Base-by-base conservation (phyloP, 2,888 invertebrate genomes). In the Papilio gigon region DNA sequence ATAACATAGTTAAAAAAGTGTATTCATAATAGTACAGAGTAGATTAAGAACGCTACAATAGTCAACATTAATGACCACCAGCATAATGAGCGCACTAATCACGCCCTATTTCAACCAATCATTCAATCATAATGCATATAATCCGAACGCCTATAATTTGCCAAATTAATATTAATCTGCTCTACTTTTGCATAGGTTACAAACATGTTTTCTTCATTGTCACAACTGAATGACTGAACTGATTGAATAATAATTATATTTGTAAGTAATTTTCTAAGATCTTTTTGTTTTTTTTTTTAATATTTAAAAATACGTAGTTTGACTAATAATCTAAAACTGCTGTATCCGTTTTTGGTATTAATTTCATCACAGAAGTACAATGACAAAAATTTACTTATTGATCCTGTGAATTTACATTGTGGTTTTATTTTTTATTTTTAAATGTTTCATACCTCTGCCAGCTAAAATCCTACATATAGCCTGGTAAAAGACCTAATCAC, bases 391-490 rank as follows among this genome's bases (percentile, higher is more conserved):
- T n/a, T 17, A 8, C 4, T 42, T 17, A 17, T n/a, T 42, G 17
- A 17, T 44, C 20, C 2, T 44, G 6, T 44, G 20, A 44, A 44
- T n/a, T 40, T n/a, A n/a, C n/a, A n/a, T n/a, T n/a, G n/a, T n/a
- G n/a, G 4, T 35, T 2, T 2, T 25, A 3, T 22, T n/a, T 11
- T 0, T 27, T 53, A 14, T 14, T 56, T 58, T 9, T 22, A 68
- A 65, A 60, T 68, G 68, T 68, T 68, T 11, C 6, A 12, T 12
- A 53, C 11, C 53, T 42, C 68, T 68, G 64, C 3, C 40, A 47
- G 27, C 17, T 17, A 47, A 17, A 22, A 14, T 11, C 20, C 35
- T 59, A 37, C 20, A 35, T 59, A 59, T 22, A 37, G 22, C 12
- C 35, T 35, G 14, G 37, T 37, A 30, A 25, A 8, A n/a, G 1